Conservation (phyloP, 2,888 invertebrate species). For the Oxystoma pomonae region DNA sequence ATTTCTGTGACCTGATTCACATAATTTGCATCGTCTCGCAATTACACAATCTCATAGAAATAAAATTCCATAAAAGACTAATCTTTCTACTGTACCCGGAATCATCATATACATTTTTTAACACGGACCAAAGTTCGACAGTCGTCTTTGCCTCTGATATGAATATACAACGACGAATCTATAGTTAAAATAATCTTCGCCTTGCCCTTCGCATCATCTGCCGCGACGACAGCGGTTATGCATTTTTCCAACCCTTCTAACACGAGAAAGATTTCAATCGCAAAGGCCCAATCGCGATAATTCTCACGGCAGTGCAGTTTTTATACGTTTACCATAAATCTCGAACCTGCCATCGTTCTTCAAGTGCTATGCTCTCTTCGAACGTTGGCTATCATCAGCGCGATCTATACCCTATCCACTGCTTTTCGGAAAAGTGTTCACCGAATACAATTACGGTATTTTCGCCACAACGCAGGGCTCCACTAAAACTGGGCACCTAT, state of each 20-base stretch:
- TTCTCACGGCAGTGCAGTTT: constrained; percentile 27
- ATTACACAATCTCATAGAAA: constrained; percentile 30
- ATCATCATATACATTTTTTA: not conserved
- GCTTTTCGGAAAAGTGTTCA: no score
- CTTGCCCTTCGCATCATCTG: constrained; percentile 27
- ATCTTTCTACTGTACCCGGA: constrained; percentile 8
- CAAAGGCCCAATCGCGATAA: constrained; percentile 29
- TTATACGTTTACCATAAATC: not conserved
- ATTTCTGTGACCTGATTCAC: constrained; percentile 34
- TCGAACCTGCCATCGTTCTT: not conserved
- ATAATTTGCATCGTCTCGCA: constrained; percentile 21
- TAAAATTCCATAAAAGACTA: constrained; percentile 21
- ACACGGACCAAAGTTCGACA: constrained; percentile 4
- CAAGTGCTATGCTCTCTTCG: no score
- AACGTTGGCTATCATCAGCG: no score
- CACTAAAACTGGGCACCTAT: not conserved
- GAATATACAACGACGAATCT: constrained; percentile 30
- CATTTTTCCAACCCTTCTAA: constrained; percentile 21
- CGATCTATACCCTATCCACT: no score
- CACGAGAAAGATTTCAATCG: constrained; percentile 24
- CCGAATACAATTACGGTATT: not conserved
- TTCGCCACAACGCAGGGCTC: not conserved
- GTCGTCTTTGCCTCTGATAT: constrained; percentile 23
- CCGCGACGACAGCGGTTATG: constrained; percentile 16
- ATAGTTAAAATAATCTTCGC: constrained; percentile 33